Conservation (phyloP, 2,888 invertebrate species). For the Cylindroiulus punctatus region DNA sequence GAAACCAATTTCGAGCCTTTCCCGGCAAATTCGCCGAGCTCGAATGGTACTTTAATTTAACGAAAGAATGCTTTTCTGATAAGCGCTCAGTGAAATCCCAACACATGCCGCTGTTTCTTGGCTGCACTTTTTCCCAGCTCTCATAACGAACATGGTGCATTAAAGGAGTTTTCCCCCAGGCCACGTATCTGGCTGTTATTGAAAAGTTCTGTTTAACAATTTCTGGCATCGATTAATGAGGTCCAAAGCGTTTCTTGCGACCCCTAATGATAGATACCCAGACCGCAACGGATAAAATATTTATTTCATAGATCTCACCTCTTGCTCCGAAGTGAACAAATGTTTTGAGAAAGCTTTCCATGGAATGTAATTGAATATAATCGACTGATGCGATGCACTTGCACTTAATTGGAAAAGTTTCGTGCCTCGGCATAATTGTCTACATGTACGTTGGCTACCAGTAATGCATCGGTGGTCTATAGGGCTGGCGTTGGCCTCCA, state of each 20-base stretch:
- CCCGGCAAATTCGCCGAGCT: neutral
- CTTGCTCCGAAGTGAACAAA: slow-evolving; percentile 25
- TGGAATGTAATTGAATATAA: slow-evolving; percentile 40
- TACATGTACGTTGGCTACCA: neutral
- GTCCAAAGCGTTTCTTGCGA: neutral
- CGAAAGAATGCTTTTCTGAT: slow-evolving; percentile 29
- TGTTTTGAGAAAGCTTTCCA: slow-evolving; percentile 37
- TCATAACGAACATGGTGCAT: neutral
- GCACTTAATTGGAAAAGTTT: slow-evolving; percentile 34
- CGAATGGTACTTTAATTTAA: slow-evolving; percentile 26
- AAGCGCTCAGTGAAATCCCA: neutral
- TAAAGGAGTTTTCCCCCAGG: neutral
- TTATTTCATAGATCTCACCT: slow-evolving; percentile 7
- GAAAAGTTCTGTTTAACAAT: neutral
- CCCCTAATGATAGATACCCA: neutral
- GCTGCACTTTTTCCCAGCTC: neutral
- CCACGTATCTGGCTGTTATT: neutral
- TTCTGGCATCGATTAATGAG: slow-evolving; percentile 34
- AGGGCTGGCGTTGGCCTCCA: neutral
- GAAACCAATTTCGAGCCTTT: neutral
- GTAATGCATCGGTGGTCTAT: neutral
- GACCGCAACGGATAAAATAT: neutral
- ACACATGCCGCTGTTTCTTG: neutral
- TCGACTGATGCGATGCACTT: slow-evolving; percentile 41
- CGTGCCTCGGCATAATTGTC: slow-evolving; percentile 22